Evolutionary conservation across 2,888 invertebrate genomes (phyloP), one percentile per base, ranked within the genome.

Genomic region (Chymomyza fuscimana): DNA sequence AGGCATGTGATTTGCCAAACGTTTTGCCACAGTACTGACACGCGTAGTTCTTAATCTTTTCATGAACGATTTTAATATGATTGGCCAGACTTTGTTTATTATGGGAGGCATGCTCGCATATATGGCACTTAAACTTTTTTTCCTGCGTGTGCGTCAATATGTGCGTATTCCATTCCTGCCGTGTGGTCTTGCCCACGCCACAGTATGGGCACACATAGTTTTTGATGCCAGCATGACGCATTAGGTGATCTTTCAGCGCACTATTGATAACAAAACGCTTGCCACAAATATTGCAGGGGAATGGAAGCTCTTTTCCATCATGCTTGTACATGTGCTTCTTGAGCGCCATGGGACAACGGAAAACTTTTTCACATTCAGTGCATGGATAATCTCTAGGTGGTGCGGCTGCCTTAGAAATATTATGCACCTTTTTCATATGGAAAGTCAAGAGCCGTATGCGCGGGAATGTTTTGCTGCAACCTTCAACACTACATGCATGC

Each of bases 211-310:
- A 91, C 2, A 91, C 90, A 59, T 91, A 91, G 40, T 91, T 91
- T 68, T 90, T 90, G 62, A 91, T 91, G n/a, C 91, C 91, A 0
- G 90, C 90, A 69, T 91, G 91, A 0, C 91, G 89, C 87, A 91
- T 91, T 19, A 91, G 70, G 69, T 91, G 91, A 71, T 91, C 91
- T 61, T 90, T 85, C 4, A 91, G 79, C 1, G 91, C 91, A 40
- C 90, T 89, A 59, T 90, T 91, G 15, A 91, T 91, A 9, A 91
- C 90, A 63, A 90, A 91, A 2, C 91, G 84, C 32, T 90, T 91
- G 52, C 90, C 90, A 29, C 91, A 91, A 16, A 90, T 90, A 65
- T 89, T 89, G 75, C 91, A 91, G 0, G 90, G 90, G 69, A 90
- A 90, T 4, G 91, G 91, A 32, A 91, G 69, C 65, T 90, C 89